Evolutionary conservation across 2,888 invertebrate genomes (phyloP).

Genomic region (Neoascia interrupta): DNA sequence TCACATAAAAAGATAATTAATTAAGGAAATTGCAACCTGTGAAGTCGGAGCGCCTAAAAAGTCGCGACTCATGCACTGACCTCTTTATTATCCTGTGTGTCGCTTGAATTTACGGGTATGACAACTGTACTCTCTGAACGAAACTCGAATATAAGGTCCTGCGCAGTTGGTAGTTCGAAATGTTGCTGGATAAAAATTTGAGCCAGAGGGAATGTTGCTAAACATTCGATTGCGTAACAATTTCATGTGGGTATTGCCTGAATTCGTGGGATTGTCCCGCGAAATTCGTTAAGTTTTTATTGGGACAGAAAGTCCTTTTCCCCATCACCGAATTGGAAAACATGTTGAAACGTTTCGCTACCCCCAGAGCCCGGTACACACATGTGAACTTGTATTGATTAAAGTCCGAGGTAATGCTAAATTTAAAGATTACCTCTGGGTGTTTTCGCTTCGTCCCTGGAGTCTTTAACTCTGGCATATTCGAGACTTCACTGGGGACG

Average conservation of each 20-base stretch:
- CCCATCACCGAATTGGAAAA: slow-evolving; percentile 15
- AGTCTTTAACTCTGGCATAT: slow-evolving; percentile 3
- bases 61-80: slow-evolving; percentile 46
- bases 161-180: slow-evolving; percentile 56
- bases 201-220: not conserved
- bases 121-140: not conserved
- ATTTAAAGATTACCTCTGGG: slow-evolving; percentile 28
- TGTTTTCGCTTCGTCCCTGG: slow-evolving; percentile 10
- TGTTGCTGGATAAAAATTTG: slow-evolving; percentile 56
- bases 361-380: not conserved
- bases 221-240: slow-evolving; percentile 53
- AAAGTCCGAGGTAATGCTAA: slow-evolving; percentile 28
- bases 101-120: no score
- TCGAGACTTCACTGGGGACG: not conserved
- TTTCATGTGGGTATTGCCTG: slow-evolving; percentile 34
- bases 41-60: slow-evolving; percentile 26
- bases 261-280: slow-evolving; percentile 6
- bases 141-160: slow-evolving; percentile 5
- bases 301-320: slow-evolving; percentile 27
- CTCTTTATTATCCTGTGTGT: slow-evolving; percentile 28
- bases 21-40: slow-evolving; percentile 35
- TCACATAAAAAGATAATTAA: slow-evolving; percentile 53
- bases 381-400: slow-evolving; percentile 57
- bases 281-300: slow-evolving; percentile 49
- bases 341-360: slow-evolving; percentile 33